These are phyloP conservation scores for Emmelina monodactyla DNA, from an alignment of 2,888 invertebrate genomes.

Conservation along the genomic window DNA sequence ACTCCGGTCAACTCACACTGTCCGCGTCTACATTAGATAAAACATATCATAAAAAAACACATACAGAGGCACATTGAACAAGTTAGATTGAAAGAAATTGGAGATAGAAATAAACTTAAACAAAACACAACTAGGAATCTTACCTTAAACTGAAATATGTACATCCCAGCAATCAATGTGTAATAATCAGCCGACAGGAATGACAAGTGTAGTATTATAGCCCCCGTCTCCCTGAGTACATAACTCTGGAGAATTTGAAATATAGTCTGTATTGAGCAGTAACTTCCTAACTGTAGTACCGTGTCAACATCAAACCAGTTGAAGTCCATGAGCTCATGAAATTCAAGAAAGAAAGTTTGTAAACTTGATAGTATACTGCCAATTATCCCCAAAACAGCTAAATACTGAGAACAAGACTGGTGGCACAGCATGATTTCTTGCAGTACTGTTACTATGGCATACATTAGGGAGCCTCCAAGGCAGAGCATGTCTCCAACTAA, in stretches of 20 bases:
- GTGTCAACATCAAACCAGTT: slow-evolving; percentile 75
- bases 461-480: slow-evolving; percentile 78
- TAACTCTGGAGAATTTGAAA: slow-evolving; percentile 80
- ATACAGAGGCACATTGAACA: too few species aligned
- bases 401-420: slow-evolving; percentile 78
- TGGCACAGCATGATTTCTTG: slow-evolving; percentile 85
- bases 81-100: too few species aligned
- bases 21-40: too few species aligned
- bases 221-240: slow-evolving; percentile 78
- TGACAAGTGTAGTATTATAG: slow-evolving; percentile 83
- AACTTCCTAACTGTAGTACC: slow-evolving; percentile 65
- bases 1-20: too few species aligned
- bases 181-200: slow-evolving; percentile 87
- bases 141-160: slow-evolving; percentile 83
- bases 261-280: slow-evolving; percentile 76
- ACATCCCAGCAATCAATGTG: slow-evolving; percentile 80
- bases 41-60: too few species aligned
- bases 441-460: slow-evolving; percentile 80
- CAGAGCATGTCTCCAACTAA: slow-evolving; percentile 85
- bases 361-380: slow-evolving; percentile 79
- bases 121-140: too few species aligned
- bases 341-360: slow-evolving; percentile 81
- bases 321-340: slow-evolving; percentile 71
- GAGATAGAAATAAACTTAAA: too few species aligned
- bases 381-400: slow-evolving; percentile 82